Evolutionary conservation across 2,113 vertebrate species (phyloP), one percentile per base, ranked within the genome.

Genomic region (Strigops habroptila): DNA sequence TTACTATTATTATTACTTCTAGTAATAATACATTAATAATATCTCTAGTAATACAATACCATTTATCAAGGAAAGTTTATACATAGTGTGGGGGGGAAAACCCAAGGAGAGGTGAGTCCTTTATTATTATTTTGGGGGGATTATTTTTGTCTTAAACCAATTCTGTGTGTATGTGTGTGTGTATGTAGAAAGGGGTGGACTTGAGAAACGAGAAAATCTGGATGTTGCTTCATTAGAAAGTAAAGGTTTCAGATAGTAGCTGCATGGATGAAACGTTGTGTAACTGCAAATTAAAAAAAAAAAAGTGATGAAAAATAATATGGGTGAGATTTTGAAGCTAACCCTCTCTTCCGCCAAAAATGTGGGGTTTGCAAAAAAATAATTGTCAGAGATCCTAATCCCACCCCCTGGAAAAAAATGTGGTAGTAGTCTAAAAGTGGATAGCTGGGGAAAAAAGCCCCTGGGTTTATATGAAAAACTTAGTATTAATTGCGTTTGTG

Each of bases 1-100:
- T 98, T 98, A 98, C 93, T 98, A 80, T 96, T 97, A 98, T 98
- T 98, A 98, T 98, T 98, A 98, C 97, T 98, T 96, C 90, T 96
- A 97, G 97, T 98, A 98, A 98, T 98, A 98, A 98, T 98, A 97
- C 87, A 70, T 94, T 98, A 98, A 98, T 98, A 97, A 98, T 98
- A 98, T 96, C 94, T 97, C 94, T 98, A 98, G 96, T 98, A 97
- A 98, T 98, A 97, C 91, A 95, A 98, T 98, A 98, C 87, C 86
- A 98, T 96, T 98, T 98, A 98, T 98, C 97, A 93, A 85, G 96
- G 95, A 97, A 97, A 97, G 97, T 97, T 95, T 97, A 97, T 96
- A 74, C 97, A 39, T 95, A 97, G 97, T 91, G 94, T 86, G 79
- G 10, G 91, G 48, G 93, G 92, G 44, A 73, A 88, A 96, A 82